Evolutionary conservation across 2,888 invertebrate genomes (phyloP).

Genomic region (Andrena marginata): DNA sequence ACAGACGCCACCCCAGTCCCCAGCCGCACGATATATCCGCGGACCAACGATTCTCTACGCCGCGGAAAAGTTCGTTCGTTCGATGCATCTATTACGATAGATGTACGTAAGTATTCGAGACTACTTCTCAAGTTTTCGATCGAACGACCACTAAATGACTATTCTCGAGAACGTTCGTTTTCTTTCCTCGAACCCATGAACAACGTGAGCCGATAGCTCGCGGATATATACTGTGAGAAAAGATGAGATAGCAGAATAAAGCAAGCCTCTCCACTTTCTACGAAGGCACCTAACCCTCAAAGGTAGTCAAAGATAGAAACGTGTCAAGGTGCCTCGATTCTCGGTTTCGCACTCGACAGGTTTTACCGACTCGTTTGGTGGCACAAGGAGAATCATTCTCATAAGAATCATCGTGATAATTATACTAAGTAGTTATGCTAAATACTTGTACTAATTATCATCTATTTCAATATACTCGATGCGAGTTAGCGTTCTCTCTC

Average conservation of each 20-base stretch:
- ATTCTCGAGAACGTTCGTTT: no score
- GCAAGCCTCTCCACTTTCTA: no score
- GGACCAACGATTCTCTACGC: conserved; percentile 31
- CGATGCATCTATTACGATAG: background rate
- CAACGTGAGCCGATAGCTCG: no score
- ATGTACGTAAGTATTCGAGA: no score
- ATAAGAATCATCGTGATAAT: background rate
- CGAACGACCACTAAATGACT: no score
- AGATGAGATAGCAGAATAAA: no score
- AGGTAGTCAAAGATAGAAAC: conserved; percentile 1
- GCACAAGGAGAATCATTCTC: background rate
- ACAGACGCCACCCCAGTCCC: background rate
- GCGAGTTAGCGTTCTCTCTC: background rate
- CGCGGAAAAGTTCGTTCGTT: conserved; percentile 11
- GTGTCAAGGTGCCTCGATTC: background rate
- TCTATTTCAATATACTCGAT: background rate
- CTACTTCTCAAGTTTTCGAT: no score
- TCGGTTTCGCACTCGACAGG: background rate
- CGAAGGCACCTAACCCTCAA: no score
- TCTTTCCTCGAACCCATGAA: no score
- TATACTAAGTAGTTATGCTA: no score
- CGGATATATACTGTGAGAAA: no score
- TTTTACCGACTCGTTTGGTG: background rate
- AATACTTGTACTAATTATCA: no score
- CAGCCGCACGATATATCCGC: conserved; percentile 4